Base-by-base conservation (phyloP, 1,140 invertebrate genomes). In the Orchestia grillus region DNA sequence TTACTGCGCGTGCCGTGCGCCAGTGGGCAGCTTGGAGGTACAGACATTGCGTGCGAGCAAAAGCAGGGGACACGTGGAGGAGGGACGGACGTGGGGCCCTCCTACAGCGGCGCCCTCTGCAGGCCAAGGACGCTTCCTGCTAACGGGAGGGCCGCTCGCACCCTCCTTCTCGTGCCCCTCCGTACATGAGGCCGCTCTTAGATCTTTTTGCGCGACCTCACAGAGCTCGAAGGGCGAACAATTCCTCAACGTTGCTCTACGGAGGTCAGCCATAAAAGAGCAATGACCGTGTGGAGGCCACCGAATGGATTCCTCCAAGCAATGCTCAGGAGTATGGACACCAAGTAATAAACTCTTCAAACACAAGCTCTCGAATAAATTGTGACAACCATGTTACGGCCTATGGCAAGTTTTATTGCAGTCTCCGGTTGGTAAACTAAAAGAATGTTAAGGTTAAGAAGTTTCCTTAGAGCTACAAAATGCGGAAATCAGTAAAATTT, bases 111-210 rank as follows among this genome's bases (percentile, higher is more conserved):
- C 62, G 28, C 62, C 62, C 62, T 77, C 88, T 91, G 88, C 88
- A 91, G 88, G 88, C 88, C 88, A 91, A 91, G 88, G 88, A 44
- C 88, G 42, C 88, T 91, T 91, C 88, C 88, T 91, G 88, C 44
- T 42, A 91, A 91, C 88, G 44, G 88, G 41, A 15, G 47, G 62
- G 62, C 62, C 11, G 28, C 47, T 53, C 62, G 62, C 62, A 77
- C 62, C 62, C 62, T 77, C 62, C 62, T 53, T 53, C 47, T 77
- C 11, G 62, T 77, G 62, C 62, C 62, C 62, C 62, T 53, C 62
- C 62, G 62, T 77, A 77, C 62, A 77, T 77, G 62, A 19, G 62
- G 62, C 62, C 62, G 62, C 62, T 77, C 62, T 77, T 77, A 77
- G 62, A 77, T 77, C 62, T 77, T 77, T 77, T 77, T 77, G 62